A percentile compares a stretch with the other conserved stretches of the same genome.
Conservation (phyloP, 1,140 invertebrate genomes). For the Musca domestica region DNA sequence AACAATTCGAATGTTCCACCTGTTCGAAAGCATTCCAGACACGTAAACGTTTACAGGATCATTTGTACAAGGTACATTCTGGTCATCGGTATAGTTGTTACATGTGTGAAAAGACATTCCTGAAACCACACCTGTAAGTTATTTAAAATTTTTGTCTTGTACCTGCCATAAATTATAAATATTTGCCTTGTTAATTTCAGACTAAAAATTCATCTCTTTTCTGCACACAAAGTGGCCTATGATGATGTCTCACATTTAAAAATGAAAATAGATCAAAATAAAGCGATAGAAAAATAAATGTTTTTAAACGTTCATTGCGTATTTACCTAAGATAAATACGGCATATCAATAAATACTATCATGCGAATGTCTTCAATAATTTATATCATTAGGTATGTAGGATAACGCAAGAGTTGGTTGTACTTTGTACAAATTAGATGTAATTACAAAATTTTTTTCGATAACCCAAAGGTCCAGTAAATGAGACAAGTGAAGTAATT, state of each 20-base stretch:
- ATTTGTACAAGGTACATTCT: constrained; percentile 10
- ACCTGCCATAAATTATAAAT: too few species aligned
- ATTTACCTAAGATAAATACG: too few species aligned
- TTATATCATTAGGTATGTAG: too few species aligned
- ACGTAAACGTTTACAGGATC: constrained; percentile 17
- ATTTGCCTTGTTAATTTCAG: background rate
- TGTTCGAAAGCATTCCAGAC: background rate
- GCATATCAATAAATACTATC: too few species aligned
- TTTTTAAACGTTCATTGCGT: too few species aligned
- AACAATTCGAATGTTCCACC: background rate
- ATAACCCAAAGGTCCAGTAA: too few species aligned
- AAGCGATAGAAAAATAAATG: background rate
- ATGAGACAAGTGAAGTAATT: too few species aligned
- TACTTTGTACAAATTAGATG: too few species aligned
- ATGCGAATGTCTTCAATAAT: too few species aligned
- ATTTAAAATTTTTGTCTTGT: background rate
- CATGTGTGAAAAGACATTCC: constrained; percentile 3
- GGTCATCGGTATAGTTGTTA: constrained; percentile 6
- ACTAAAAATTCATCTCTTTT: constrained; percentile 4
- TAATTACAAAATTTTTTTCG: too few species aligned
- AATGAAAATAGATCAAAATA: background rate
- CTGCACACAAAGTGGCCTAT: background rate
- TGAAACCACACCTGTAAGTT: constrained; percentile 10
- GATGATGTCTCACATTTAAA: constrained; percentile 12
- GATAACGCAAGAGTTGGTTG: too few species aligned